Evolutionary conservation across 2,888 invertebrate genomes (phyloP), one percentile per base, ranked within the genome.

Genomic region (Sialis fuliginosa): DNA sequence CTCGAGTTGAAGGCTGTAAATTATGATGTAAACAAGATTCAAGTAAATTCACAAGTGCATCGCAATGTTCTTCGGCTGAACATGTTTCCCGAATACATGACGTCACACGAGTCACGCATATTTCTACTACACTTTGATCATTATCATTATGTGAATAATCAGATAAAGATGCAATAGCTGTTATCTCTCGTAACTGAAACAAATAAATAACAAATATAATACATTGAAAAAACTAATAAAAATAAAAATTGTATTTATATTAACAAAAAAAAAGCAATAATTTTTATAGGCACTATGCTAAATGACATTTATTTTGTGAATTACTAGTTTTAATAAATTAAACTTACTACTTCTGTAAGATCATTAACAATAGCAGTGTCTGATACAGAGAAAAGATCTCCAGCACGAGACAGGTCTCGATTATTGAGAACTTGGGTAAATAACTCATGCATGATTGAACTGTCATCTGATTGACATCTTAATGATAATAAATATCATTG

Each of bases 121-220:
- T 92, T 68, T 95, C 93, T 54, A 93, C 90, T 50, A 93, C 85
- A 55, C 89, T 90, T 67, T 95, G 93, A 63, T 91, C 89, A 66
- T 91, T 87, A 60, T 86, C 85, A 65, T 86, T 90, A 53, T 80
- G 77, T 43, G 80, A 75, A 62, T 92, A 95, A 57, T 85, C 85
- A 4, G 83, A 72, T 51, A 83, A 74, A 51, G 86, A 85, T 49
- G 88, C 82, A 53, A 93, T 90, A 52, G 82, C 79, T 50, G 80
- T 78, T 60, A 85, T 81, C 67, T 79, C 80, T 56, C 75, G 76
- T 52, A 81, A 65, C 81, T 81, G 51, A 57, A 53, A 64, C 66
- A 50, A 50, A 52, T n/a, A n/a, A n/a, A n/a, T 57, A 53, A 64
- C 66, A 50, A 22, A 22, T 22, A 22, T 22, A 22, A 22, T 22